Base-by-base conservation (phyloP, 1,140 invertebrate species). In the Drosophila sp. region DNA sequence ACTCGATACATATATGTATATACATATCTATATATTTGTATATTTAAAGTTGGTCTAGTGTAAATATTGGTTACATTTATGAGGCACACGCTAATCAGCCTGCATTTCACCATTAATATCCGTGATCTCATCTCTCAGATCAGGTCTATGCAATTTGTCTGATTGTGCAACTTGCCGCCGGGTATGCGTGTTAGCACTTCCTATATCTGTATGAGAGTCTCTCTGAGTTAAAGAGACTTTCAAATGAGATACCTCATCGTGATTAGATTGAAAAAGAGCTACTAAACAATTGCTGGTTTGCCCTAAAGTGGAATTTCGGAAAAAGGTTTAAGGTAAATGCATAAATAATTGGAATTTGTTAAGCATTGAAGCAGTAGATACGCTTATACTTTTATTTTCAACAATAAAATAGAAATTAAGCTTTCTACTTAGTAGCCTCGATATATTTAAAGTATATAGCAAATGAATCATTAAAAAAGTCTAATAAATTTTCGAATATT, bases 1-100 rank as follows among this genome's bases (percentile, higher is more conserved):
- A 7, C 9, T 34, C 29, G n/a, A n/a, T n/a, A n/a, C n/a, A 9
- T 54, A 21, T 45, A 7, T 61, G 29, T 43, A 32, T 51, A 36
- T 32, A 41, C 32, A 59, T 13, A 53, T 54, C 7, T 13, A 43
- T 38, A 9, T 54, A 32, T 45, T 2, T 61, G 14, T 45, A 14
- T 45, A 45, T 34, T 25, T 51, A 59, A 13, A 16, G 8, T 40
- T 27, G 16, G 27, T 16, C 27, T 57, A 64, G n/a, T 48, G 61
- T 66, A 72, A 72, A 66, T 43, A 67, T 72, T 72, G 53, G 48
- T 67, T 61, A 59, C 54, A 67, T 67, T 72, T 72, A 67, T 67
- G 36, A 51, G 54, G 7, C 54, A 67, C 38, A 46, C 48, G 70
- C 70, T 72, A 72, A 72, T 72, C 62, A 58, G 25, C 6, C 14